These are phyloP conservation scores for Harpegnathos saltator DNA, from an alignment of 1,140 invertebrate species.

Conservation along the genomic window DNA sequence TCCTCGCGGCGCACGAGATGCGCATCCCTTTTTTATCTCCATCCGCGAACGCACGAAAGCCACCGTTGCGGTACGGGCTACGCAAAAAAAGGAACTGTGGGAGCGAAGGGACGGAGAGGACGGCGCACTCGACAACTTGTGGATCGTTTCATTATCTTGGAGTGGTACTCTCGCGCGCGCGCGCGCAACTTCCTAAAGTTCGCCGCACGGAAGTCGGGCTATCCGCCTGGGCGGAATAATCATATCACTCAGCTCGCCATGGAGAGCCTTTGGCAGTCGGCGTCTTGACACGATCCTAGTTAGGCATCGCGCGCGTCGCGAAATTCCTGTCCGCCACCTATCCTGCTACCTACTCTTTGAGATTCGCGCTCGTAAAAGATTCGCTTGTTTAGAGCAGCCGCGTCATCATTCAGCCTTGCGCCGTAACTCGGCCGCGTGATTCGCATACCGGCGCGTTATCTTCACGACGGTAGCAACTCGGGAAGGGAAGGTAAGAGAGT, in stretches of 20 bases:
- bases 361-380: conserved; percentile 21
- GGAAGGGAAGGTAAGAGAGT: not conserved
- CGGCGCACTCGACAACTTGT: conserved; percentile 79
- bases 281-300: conserved; percentile 68
- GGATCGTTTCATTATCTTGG: conserved; percentile 82
- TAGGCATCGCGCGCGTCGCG: conserved; percentile 42
- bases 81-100: conserved; percentile 28
- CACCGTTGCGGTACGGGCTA: not conserved
- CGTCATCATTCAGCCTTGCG: conserved; percentile 46
- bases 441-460: conserved; percentile 58
- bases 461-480: not conserved
- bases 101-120: conserved; percentile 29
- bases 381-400: conserved; percentile 3
- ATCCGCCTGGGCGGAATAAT: conserved; percentile 80
- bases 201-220: conserved; percentile 74
- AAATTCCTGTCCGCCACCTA: conserved; percentile 62
- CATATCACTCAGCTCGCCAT: conserved; percentile 74
- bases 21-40: conserved; percentile 27
- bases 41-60: conserved; percentile 15
- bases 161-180: conserved; percentile 76
- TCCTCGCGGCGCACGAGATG: not conserved
- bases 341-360: not conserved
- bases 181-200: conserved; percentile 82
- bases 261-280: conserved; percentile 66
- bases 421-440: conserved; percentile 54